Conservation (phyloP, 2,888 invertebrate species). For the Acrobasis repandana region DNA sequence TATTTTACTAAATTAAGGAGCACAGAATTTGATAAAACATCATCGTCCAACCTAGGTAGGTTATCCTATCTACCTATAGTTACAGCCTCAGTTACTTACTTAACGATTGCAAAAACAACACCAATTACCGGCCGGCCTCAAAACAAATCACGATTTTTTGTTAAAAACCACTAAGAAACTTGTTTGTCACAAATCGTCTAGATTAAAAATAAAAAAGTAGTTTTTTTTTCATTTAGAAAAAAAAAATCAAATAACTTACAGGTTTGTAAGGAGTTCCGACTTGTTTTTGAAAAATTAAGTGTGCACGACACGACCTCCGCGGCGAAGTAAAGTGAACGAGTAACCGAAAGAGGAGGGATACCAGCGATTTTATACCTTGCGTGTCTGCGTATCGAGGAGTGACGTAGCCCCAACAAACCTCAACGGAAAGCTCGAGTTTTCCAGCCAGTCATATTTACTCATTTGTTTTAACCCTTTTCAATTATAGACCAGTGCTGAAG, state of each 20-base stretch:
- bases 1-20: too few species aligned
- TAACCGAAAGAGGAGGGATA: slow-evolving; percentile 57
- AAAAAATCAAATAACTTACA: background rate
- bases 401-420: slow-evolving; percentile 32
- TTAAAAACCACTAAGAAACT: background rate
- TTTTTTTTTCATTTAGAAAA: background rate
- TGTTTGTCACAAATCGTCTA: background rate
- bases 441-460: background rate
- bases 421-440: background rate
- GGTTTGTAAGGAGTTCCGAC: background rate
- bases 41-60: too few species aligned
- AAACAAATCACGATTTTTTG: too few species aligned
- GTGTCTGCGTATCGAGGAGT: slow-evolving; percentile 30
- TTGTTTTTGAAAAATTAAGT: background rate
- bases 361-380: slow-evolving; percentile 51
- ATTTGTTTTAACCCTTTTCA: background rate
- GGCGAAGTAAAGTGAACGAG: slow-evolving; percentile 45
- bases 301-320: slow-evolving; percentile 37
- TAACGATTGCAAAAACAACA: background rate
- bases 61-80: too few species aligned
- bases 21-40: too few species aligned
- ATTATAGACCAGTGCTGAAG: too few species aligned
- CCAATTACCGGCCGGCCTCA: slow-evolving; percentile 1
- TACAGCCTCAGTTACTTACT: background rate
- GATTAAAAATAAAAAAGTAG: background rate